These are phyloP conservation scores for Drosophila bifasciata DNA, from an alignment of 1,140 invertebrate species.

Conservation along the genomic window DNA sequence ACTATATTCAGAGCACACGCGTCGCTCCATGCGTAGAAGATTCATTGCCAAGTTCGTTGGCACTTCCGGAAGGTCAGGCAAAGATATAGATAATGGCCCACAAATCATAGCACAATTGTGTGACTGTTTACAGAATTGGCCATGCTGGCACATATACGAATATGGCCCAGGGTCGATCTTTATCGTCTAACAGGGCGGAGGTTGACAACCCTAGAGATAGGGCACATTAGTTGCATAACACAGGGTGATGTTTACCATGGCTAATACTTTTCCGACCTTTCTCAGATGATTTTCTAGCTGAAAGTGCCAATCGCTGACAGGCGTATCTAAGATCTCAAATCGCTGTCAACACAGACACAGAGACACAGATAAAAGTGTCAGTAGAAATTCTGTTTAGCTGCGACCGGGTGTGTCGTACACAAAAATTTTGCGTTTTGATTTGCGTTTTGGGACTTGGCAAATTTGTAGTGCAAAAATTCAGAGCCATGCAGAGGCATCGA, in stretches of 20 bases:
- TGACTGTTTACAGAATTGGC: constrained; percentile 54
- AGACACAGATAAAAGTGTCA: too few relatives aligned
- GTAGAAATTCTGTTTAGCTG: too few relatives aligned
- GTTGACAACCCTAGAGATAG: constrained; percentile 37
- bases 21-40: constrained; percentile 41
- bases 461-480: too few relatives aligned
- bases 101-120: constrained; percentile 47
- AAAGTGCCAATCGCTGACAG: too few relatives aligned
- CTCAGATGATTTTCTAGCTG: too few relatives aligned
- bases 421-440: too few relatives aligned
- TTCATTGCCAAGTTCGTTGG: constrained; percentile 80
- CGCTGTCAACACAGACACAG: too few relatives aligned
- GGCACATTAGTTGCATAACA: constrained; percentile 8
- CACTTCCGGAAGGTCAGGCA: constrained; percentile 59
- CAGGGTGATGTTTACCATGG: too few relatives aligned
- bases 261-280: too few relatives aligned
- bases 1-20: constrained; percentile 64
- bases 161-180: constrained; percentile 51
- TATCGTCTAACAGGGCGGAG: constrained; percentile 22
- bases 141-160: constrained; percentile 40
- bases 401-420: too few relatives aligned
- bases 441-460: too few relatives aligned
- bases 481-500: not conserved
- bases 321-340: too few relatives aligned
- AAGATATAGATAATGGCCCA: constrained; percentile 44